Base-by-base conservation (phyloP, 1,140 invertebrate species). In the Tachypleus tridentatus region DNA sequence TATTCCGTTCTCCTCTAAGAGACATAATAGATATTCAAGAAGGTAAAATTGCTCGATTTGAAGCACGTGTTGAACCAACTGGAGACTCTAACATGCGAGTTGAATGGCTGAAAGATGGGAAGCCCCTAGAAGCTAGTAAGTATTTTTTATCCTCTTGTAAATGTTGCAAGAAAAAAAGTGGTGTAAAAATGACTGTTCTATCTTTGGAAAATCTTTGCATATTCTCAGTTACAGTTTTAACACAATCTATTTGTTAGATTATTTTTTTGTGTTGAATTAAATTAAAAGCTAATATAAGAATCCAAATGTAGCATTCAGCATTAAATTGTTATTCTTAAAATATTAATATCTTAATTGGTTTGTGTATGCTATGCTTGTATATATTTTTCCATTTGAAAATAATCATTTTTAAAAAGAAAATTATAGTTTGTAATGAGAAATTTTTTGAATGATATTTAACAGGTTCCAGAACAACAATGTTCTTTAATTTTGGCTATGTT, bases 401-500 rank as follows among this genome's bases (percentile, higher is more conserved):
- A 29, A 63, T 61, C n/a, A 59, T 62, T 67, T 61, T 51, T 3
- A 7, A 66, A 50, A 63, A 50, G 61, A 51, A 49, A 63, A 53
- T 67, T 70, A 29, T 1, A 29, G 29, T 29, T 29, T 29, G 29
- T 63, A 59, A 8, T 64, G 51, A 57, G 47, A 49, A 49, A 9
- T 49, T 58, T 51, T 11, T 52, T 59, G 70, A 64, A 67, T 60
- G 58, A 65, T 61, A 69, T 67, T 67, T 73, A 74, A 29, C 68
- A 84, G 83, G 84, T 80, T 93, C 91, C 52, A 84, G 93, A 76
- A 95, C 92, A 61, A 95, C 92, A 65, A 89, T 88, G 51, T 95
- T 95, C 81, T 94, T 93, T 76, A 96, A 97, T 74, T 97, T 97
- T 76, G 94, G 94, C 58, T 96, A 96, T 73, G 92, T 97, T 66